Conservation (phyloP, 2,113 vertebrate genomes). For the Syngnathus typhle region DNA sequence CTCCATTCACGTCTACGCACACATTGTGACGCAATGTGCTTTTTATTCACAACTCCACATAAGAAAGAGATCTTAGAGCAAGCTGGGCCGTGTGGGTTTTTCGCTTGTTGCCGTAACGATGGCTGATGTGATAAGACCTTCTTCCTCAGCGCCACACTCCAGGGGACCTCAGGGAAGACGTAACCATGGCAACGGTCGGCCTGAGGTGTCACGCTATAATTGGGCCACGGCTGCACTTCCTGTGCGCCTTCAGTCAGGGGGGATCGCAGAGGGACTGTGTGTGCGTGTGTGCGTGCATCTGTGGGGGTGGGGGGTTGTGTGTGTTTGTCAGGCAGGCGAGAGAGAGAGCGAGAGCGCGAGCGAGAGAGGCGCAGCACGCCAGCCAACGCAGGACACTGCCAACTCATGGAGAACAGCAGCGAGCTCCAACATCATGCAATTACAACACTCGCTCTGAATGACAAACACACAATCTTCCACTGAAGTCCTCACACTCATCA, state of each 20-base stretch:
- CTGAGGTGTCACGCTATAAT: constrained; percentile 75
- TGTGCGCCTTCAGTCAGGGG: constrained; percentile 72
- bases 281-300: constrained; percentile 34
- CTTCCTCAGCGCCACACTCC: constrained; percentile 70
- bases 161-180: constrained; percentile 72
- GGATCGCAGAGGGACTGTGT: constrained; percentile 66
- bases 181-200: constrained; percentile 72
- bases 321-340: constrained; percentile 52
- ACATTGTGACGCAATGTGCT: constrained; percentile 21
- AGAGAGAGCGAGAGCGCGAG: constrained; percentile 36
- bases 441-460: constrained; percentile 55
- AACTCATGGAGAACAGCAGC: constrained; percentile 68
- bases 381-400: constrained; percentile 69
- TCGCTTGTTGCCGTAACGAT: constrained; percentile 71
- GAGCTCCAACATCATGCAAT: constrained; percentile 63
- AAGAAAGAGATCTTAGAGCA: constrained; percentile 41
- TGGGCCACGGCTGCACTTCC: constrained; percentile 74
- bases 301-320: constrained; percentile 33
- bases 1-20: constrained; percentile 1
- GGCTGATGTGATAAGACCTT: constrained; percentile 75
- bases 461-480: constrained; percentile 56
- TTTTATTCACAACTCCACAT: constrained; percentile 32
- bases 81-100: constrained; percentile 52
- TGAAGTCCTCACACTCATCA: constrained; percentile 52
- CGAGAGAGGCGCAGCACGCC: constrained; percentile 60